These are phyloP conservation scores for Himalopsyche anomala DNA, from an alignment of 2,888 invertebrate species.

Conservation along the genomic window DNA sequence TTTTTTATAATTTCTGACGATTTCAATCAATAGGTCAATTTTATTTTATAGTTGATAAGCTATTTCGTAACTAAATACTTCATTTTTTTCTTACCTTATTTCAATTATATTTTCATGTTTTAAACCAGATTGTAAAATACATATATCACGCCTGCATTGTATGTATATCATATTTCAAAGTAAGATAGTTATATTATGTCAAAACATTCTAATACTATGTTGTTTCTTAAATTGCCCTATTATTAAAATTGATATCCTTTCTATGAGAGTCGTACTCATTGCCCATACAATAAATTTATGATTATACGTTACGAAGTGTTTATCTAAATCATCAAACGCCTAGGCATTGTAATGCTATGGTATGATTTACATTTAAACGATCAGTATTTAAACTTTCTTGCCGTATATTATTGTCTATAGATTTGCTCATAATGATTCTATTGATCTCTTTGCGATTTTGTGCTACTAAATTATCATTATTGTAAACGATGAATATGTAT, in stretches of 20 bases:
- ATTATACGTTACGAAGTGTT: constrained; percentile 8
- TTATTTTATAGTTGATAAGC: too few relatives aligned
- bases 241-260: constrained; percentile 38
- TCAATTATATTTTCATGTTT: not conserved
- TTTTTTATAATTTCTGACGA: too few relatives aligned
- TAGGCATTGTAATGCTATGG: constrained; percentile 5
- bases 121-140: too few relatives aligned
- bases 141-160: not conserved
- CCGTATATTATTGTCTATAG: too few relatives aligned
- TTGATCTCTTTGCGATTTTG: too few relatives aligned
- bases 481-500: too few relatives aligned
- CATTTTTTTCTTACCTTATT: too few relatives aligned
- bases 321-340: constrained; percentile 17
- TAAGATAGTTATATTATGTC: not conserved
- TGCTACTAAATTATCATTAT: too few relatives aligned
- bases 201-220: not conserved
- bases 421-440: too few relatives aligned
- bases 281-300: constrained; percentile 23
- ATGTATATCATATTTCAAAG: not conserved
- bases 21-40: too few relatives aligned
- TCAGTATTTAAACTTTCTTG: not conserved
- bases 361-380: constrained; percentile 24
- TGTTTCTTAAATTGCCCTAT: constrained; percentile 1
- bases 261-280: not conserved
- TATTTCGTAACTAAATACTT: too few relatives aligned